Evolutionary conservation across 2,888 invertebrate genomes (phyloP), one percentile per base, ranked within the genome.

Genomic region (Dynastes hyllus): DNA sequence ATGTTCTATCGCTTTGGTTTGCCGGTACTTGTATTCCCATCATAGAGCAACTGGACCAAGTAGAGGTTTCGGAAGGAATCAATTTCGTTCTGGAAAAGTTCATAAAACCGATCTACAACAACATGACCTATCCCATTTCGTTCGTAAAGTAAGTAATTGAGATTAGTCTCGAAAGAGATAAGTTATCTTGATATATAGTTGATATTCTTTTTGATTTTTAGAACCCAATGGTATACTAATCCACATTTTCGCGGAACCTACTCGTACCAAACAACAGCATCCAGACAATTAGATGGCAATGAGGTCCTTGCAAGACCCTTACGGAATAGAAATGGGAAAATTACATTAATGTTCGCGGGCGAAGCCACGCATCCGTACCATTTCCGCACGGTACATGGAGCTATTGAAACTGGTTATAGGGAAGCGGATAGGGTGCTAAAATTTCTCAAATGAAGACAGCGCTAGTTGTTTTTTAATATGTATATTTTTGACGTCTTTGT

Each of bases 211-310:
- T 11, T 11, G 8, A 2, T 11, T 45, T 11, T 45, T 45, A 94
- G 94, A 83, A 92, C 95, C 0, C 89, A 88, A 0, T 95, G 95
- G 95, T 90, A 90, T 81, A 90, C 90, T 0, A 92, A 94, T 87
- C 92, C 92, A 0, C 91, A 90, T 86, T 92, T 93, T 0, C 90
- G 92, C 63, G 84, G 84, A 16, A 79, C 82, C 1, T 83, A 83
- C 29, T 83, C 83, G 0, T 84, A 77, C 51, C 77, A 82, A 77
- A 82, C 83, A n/a, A 45, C 80, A 8, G 77, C 78, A 37, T 79
- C 81, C 2, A 80, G 78, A 16, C 66, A 80, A 50, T 29, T 69
- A 55, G 69, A 76, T 8, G 61, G 76, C 45, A 79, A 80, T 32
- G 66, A 67, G 11, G 51, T 71, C 50, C 53, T 80, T 45, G 70